Conservation (phyloP, 2,113 vertebrate species). For the Numida meleagris region DNA sequence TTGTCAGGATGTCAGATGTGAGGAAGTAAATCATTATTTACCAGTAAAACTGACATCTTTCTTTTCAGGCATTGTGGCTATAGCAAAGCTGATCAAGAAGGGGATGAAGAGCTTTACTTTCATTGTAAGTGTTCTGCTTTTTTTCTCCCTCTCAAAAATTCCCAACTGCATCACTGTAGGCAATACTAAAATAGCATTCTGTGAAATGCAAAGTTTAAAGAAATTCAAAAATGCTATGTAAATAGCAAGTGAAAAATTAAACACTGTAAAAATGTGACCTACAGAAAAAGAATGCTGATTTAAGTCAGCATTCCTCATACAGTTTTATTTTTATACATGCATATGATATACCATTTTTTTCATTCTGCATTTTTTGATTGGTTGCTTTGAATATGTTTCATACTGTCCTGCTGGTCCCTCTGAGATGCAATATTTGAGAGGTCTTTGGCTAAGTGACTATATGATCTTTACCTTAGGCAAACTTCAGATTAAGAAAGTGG, state of each 20-base stretch:
- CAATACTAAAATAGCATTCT: constrained; percentile 40
- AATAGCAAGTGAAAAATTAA: constrained; percentile 35
- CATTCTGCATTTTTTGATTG: constrained; percentile 30
- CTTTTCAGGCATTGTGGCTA: constrained; percentile 93
- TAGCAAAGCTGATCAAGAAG: constrained; percentile 99
- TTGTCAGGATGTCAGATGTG: background rate
- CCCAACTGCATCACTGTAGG: constrained; percentile 7
- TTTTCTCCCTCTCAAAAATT: constrained; percentile 36
- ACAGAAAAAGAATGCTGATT: constrained; percentile 32
- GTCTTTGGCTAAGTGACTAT: constrained; percentile 68
- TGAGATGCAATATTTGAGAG: constrained; percentile 72
- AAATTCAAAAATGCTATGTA: constrained; percentile 35
- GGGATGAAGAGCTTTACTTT: constrained; percentile 99
- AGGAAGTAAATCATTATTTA: constrained; percentile 22
- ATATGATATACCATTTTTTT: constrained; percentile 34
- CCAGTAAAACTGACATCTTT: constrained; percentile 12
- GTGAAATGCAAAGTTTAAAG: background rate
- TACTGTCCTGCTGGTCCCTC: constrained; percentile 78
- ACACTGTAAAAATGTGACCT: constrained; percentile 42
- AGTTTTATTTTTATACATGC: constrained; percentile 51
- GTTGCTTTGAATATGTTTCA: constrained; percentile 71
- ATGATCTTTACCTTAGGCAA: constrained; percentile 72
- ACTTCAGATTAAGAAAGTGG: constrained; percentile 77
- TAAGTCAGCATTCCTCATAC: constrained; percentile 35
- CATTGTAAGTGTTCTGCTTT: constrained; percentile 95